Percentiles rank a stretch among this genome's conserved stretches.
Conservation (phyloP, 92 coral and sea anemone genomes). For the Parazoanthus swiftii region DNA sequence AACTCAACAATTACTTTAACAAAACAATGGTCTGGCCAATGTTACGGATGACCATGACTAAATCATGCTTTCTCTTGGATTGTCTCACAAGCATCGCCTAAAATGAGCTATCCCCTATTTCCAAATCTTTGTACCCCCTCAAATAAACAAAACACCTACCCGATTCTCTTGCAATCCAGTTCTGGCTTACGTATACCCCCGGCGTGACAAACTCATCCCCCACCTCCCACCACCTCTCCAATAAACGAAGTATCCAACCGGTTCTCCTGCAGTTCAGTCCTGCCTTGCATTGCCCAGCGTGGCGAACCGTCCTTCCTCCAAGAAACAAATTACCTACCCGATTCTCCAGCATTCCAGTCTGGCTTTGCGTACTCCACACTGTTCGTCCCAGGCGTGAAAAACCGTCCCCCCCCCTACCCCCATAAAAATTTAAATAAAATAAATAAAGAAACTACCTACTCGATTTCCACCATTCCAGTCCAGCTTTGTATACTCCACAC, state of each 20-base stretch:
- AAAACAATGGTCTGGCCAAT: too few species aligned
- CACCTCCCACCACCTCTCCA: too few species aligned
- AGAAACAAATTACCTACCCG: conserved; percentile 47
- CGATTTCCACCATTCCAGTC: conserved; percentile 73
- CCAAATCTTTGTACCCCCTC: too few species aligned
- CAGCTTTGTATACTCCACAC: conserved; percentile 50
- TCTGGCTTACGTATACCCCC: conserved; percentile 51
- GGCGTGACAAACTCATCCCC: conserved; percentile 24
- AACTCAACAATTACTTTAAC: too few species aligned
- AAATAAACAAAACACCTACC: conserved; percentile 38
- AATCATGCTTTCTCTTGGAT: too few species aligned
- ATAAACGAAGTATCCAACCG: conserved; percentile 45
- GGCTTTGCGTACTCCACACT: conserved; percentile 52
- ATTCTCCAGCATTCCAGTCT: conserved; percentile 70
- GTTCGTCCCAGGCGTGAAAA: conserved; percentile 53
- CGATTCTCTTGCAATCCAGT: conserved; percentile 71
- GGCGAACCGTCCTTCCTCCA: conserved; percentile 6
- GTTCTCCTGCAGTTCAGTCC: conserved; percentile 71
- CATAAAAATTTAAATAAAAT: too few species aligned
- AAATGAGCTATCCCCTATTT: too few species aligned
- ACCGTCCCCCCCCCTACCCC: neutral
- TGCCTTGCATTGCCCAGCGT: conserved; percentile 50
- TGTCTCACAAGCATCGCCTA: too few species aligned
- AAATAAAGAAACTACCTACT: conserved; percentile 44
- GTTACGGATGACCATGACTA: too few species aligned